A percentile compares a stretch with the other conserved stretches of the same genome.
phyloP scores from a whole-genome alignment of 2,888 invertebrate species.

The Philonicus albiceps region DNA sequence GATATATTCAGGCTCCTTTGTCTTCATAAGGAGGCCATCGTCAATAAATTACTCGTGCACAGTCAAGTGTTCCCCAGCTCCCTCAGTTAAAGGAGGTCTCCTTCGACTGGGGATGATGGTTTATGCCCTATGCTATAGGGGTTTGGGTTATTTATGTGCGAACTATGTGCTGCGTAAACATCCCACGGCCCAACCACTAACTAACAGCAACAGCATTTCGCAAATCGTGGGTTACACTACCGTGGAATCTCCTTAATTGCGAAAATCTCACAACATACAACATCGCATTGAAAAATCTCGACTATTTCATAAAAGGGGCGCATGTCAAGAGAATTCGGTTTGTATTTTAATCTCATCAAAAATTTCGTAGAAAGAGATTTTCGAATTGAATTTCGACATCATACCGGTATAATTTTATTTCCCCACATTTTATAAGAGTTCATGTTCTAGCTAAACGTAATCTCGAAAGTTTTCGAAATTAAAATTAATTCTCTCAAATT shows the following conservation, averaged over 20 bases:
- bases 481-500: neutral
- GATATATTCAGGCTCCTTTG: conserved; percentile 35
- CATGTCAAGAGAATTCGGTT: neutral
- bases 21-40: conserved; percentile 41
- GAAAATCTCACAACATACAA: conserved; percentile 28
- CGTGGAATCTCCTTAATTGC: conserved; percentile 8
- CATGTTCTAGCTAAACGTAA: neutral
- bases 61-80: conserved; percentile 25
- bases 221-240: neutral
- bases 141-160: conserved; percentile 33
- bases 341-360: neutral
- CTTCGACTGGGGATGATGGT: neutral
- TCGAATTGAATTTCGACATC: neutral
- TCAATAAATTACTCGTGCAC: conserved; percentile 38
- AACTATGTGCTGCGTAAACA: conserved; percentile 36
- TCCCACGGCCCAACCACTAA: conserved; percentile 13
- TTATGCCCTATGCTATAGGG: neutral
- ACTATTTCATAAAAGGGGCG: neutral
- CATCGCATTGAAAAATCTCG: neutral
- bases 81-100: neutral
- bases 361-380: neutral
- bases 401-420: neutral
- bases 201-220: conserved; percentile 38
- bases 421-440: neutral
- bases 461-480: neutral